Conservation (phyloP, 2,888 invertebrate genomes). For the Malacosoma neustria region DNA sequence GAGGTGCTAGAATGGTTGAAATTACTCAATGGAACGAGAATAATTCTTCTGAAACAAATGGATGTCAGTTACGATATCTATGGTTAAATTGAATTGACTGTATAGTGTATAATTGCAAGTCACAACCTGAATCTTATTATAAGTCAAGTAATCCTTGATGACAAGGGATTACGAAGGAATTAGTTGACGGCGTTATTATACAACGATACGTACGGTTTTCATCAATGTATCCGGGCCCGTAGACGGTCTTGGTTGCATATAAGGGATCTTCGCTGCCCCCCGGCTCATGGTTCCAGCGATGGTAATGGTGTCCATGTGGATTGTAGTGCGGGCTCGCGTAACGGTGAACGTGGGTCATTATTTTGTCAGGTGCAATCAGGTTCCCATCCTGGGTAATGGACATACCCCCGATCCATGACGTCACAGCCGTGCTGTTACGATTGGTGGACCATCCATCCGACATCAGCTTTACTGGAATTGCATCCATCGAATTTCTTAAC, state of each 20-base stretch:
- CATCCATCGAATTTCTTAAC: constrained; percentile 71
- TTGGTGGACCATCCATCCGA: constrained; percentile 62
- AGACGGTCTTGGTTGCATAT: constrained; percentile 74
- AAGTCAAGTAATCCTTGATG: constrained; percentile 2
- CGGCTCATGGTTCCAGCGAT: constrained; percentile 67
- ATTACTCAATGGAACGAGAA: constrained; percentile 5
- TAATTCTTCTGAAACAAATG: constrained; percentile 12
- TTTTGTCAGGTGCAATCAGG: constrained; percentile 68
- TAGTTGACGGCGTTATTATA: constrained; percentile 26
- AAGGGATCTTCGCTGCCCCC: constrained; percentile 68
- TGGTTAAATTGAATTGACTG: constrained; percentile 51
- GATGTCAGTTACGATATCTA: constrained; percentile 68
- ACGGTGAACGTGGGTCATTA: constrained; percentile 67
- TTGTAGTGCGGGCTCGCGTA: constrained; percentile 70
- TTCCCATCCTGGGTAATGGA: constrained; percentile 70
- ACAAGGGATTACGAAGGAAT: constrained; percentile 27
- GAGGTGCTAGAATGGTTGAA: constrained; percentile 25
- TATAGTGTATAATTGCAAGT: constrained; percentile 28
- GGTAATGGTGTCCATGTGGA: constrained; percentile 65
- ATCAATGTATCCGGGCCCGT: constrained; percentile 69
- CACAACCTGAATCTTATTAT: neutral
- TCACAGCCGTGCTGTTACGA: constrained; percentile 57
- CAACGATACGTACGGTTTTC: constrained; percentile 70
- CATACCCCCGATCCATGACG: constrained; percentile 72
- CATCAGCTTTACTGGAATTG: constrained; percentile 73